Evolutionary conservation across 2,888 invertebrate species (phyloP).

Genomic region (Gonocerus acuteangulatus): DNA sequence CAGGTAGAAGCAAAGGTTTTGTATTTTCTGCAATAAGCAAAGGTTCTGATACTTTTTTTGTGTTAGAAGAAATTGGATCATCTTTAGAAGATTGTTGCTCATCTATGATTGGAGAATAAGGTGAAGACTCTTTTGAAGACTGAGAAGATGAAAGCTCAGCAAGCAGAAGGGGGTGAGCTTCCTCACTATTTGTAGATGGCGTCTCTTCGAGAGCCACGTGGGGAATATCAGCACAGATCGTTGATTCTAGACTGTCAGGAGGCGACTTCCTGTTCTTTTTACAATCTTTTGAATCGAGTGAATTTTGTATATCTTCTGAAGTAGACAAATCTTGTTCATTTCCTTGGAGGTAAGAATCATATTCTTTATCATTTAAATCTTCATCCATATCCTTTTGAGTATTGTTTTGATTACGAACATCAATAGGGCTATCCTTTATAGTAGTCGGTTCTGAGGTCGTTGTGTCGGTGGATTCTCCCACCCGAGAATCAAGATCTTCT

Average conservation of each 20-base stretch:
- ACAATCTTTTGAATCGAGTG: slow-evolving; percentile 56
- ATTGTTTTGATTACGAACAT: slow-evolving; percentile 41
- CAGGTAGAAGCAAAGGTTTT: background rate
- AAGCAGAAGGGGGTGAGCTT: background rate
- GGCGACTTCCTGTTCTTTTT: slow-evolving; percentile 44
- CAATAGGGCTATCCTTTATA: slow-evolving; percentile 32
- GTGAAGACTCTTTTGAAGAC: slow-evolving; percentile 18
- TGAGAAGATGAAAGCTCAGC: background rate
- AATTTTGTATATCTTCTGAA: slow-evolving; percentile 61
- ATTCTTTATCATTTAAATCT: slow-evolving; percentile 43
- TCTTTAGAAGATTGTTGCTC: too few relatives aligned
- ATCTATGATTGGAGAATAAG: slow-evolving; percentile 39
- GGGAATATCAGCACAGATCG: slow-evolving; percentile 42
- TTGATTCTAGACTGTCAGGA: slow-evolving; percentile 41
- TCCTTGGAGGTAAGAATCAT: slow-evolving; percentile 57
- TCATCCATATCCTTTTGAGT: slow-evolving; percentile 51
- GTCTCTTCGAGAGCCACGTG: background rate
- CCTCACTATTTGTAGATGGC: slow-evolving; percentile 6
- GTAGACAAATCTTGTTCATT: slow-evolving; percentile 60
- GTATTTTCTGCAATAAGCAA: slow-evolving; percentile 33
- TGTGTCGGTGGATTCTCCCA: slow-evolving; percentile 31
- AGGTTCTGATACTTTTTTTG: too few relatives aligned
- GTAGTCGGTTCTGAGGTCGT: slow-evolving; percentile 35
- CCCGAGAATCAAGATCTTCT: slow-evolving; percentile 30
- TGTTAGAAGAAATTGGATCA: too few relatives aligned